A percentile compares a stretch with the other conserved stretches of the same genome.
Conservation (phyloP, 2,113 vertebrate species). For the Anoplopoma fimbria region DNA sequence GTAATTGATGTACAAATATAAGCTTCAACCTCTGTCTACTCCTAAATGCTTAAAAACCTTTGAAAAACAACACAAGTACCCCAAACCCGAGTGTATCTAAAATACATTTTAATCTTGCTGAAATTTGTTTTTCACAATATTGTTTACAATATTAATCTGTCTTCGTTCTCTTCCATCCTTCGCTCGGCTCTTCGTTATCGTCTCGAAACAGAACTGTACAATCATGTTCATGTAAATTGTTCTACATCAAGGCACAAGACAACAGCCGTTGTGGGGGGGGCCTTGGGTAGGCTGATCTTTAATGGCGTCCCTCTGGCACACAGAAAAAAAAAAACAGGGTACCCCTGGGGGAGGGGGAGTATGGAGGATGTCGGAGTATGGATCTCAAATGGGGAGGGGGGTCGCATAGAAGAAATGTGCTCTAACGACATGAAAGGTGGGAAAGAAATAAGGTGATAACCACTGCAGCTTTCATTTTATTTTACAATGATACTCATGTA, state of each 20-base stretch:
- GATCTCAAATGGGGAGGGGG: conserved; percentile 53
- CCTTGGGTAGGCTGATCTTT: conserved; percentile 84
- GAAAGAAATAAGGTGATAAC: conserved; percentile 81
- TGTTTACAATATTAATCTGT: conserved; percentile 78
- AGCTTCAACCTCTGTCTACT: conserved; percentile 31
- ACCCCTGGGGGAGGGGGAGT: conserved; percentile 11
- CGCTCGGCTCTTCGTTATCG: conserved; percentile 55
- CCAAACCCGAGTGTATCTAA: conserved; percentile 92
- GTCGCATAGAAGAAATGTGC: conserved; percentile 75
- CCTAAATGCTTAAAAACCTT: conserved; percentile 41
- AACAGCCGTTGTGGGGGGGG: conserved; percentile 83
- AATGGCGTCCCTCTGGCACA: conserved; percentile 83
- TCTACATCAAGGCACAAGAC: conserved; percentile 94
- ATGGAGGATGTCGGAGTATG: conserved; percentile 57
- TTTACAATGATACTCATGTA: conserved; percentile 88
- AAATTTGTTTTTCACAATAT: conserved; percentile 86
- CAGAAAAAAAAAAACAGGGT: conserved; percentile 65
- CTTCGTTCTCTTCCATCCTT: conserved; percentile 73
- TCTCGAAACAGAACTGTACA: conserved; percentile 88
- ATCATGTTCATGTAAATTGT: conserved; percentile 87
- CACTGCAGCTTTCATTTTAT: conserved; percentile 85
- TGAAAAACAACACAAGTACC: conserved; percentile 84
- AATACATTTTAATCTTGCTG: conserved; percentile 97
- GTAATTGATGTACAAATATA: conserved; percentile 44
- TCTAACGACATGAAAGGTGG: conserved; percentile 70